Conservation (phyloP, 1,140 invertebrate genomes). For the Tetramorium alpestre region DNA sequence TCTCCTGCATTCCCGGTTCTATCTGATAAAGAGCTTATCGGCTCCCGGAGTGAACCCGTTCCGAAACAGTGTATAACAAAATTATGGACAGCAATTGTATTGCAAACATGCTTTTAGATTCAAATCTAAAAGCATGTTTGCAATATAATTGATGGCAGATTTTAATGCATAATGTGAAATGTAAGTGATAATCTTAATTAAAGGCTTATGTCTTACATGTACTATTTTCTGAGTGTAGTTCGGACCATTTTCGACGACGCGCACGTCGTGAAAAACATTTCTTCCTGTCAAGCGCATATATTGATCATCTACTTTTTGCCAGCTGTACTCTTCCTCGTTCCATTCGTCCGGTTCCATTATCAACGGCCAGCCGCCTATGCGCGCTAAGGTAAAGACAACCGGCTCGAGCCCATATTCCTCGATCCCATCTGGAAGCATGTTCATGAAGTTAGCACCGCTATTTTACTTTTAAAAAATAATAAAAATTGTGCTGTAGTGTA, state of each 20-base stretch:
- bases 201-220: background rate
- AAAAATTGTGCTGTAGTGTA: too few relatives aligned
- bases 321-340: constrained; percentile 60
- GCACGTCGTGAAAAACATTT: constrained; percentile 59
- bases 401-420: background rate
- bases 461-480: too few relatives aligned
- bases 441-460: background rate
- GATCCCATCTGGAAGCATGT: background rate
- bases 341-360: constrained; percentile 72
- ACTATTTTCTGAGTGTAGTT: background rate
- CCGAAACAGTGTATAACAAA: background rate
- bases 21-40: too few relatives aligned
- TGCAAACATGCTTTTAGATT: background rate
- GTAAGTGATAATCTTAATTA: background rate
- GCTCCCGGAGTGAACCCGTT: too few relatives aligned
- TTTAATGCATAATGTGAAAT: background rate
- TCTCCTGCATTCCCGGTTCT: too few relatives aligned
- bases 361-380: constrained; percentile 76
- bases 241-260: accelerated
- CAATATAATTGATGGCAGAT: background rate
- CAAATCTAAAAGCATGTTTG: too few relatives aligned
- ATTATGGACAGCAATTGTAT: background rate
- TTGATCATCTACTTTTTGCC: constrained; percentile 74
- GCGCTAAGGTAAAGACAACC: constrained; percentile 46
- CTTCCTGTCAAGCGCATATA: constrained; percentile 63